Conservation (phyloP, 2,888 invertebrate species). For the Ophion costatus region DNA sequence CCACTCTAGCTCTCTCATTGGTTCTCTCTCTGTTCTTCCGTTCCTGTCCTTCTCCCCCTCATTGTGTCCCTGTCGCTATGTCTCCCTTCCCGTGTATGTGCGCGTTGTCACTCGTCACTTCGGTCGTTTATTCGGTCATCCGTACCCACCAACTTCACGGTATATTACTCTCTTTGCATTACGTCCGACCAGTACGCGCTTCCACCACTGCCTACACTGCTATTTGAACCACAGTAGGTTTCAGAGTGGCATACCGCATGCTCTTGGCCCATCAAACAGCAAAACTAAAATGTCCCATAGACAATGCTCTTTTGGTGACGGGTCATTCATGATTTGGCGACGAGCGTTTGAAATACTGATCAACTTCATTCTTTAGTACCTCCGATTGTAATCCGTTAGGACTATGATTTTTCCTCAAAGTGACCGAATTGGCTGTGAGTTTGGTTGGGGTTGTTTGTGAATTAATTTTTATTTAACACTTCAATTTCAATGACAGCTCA, state of each 20-base stretch:
- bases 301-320: constrained; percentile 15
- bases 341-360: background rate
- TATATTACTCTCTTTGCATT: constrained; percentile 59
- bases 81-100: constrained; percentile 22
- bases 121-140: constrained; percentile 40
- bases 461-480: too few relatives aligned
- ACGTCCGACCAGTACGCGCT: constrained; percentile 53
- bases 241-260: constrained; percentile 30
- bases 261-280: constrained; percentile 19
- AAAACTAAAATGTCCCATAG: constrained; percentile 35
- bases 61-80: background rate
- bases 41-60: background rate
- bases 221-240: constrained; percentile 34
- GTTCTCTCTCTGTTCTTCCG: background rate
- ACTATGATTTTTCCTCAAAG: too few relatives aligned
- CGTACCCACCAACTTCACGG: constrained; percentile 46
- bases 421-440: too few relatives aligned
- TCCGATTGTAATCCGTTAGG: background rate
- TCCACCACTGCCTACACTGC: constrained; percentile 31
- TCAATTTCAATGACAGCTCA: too few relatives aligned
- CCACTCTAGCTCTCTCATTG: background rate
- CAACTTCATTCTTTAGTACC: background rate
- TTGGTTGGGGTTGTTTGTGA: too few relatives aligned
- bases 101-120: constrained; percentile 41
- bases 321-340: background rate